These are phyloP conservation scores for Odontomachus brunneus DNA, from an alignment of 1,140 invertebrate species.

Conservation along the genomic window DNA sequence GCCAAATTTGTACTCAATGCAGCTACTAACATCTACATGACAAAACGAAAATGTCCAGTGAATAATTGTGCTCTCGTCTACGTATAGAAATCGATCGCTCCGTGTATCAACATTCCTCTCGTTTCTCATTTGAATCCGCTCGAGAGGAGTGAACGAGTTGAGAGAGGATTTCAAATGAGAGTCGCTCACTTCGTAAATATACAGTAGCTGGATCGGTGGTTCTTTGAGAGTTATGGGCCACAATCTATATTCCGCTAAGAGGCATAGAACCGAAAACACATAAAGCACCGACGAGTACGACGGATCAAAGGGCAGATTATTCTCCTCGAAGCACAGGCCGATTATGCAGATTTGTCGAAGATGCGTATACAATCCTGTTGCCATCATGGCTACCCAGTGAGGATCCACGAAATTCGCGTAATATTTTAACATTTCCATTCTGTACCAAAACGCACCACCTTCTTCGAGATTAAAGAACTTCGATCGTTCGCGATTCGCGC, in stretches of 20 bases:
- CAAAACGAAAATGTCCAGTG: conserved; percentile 4
- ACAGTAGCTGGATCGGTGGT: conserved; percentile 81
- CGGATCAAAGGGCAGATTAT: conserved; percentile 73
- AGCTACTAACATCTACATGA: conserved; percentile 80
- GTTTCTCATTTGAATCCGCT: background rate
- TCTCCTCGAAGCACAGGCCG: conserved; percentile 80
- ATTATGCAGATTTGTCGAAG: conserved; percentile 83
- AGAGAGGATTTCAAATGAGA: background rate
- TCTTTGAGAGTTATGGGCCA: conserved; percentile 84
- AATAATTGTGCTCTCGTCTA: background rate
- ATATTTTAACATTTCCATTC: conserved; percentile 78
- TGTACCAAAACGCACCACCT: background rate
- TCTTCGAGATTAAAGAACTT: background rate
- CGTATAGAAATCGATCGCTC: too few relatives aligned
- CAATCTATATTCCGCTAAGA: conserved; percentile 82
- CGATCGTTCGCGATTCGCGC: background rate
- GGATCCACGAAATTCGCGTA: conserved; percentile 78
- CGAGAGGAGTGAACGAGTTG: background rate
- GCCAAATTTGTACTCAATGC: conserved; percentile 81
- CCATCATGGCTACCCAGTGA: conserved; percentile 82
- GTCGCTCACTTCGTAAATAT: conserved; percentile 82
- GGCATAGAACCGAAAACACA: conserved; percentile 80
- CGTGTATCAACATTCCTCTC: too few relatives aligned
- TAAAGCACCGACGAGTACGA: conserved; percentile 81
- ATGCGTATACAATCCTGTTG: conserved; percentile 82